Percentiles rank a stretch among this genome's conserved stretches.
phyloP scores from a whole-genome alignment of 2,113 vertebrate genomes.

The Carettochelys insculpta region DNA sequence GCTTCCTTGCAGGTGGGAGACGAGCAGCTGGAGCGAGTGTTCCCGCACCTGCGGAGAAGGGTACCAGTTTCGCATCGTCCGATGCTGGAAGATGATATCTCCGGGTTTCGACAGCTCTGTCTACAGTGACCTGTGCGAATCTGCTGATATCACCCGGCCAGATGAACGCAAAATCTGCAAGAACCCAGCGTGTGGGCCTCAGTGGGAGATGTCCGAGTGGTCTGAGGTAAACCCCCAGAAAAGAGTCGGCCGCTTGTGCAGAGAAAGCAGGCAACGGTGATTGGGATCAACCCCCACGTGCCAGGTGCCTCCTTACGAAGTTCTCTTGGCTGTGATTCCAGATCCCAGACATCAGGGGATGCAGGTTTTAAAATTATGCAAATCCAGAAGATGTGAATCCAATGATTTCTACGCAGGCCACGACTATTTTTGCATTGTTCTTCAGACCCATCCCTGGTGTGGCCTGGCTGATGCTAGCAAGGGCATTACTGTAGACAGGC shows the following conservation, averaged over 20 bases:
- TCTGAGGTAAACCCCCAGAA: conserved; percentile 82
- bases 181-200: conserved; percentile 92
- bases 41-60: conserved; percentile 96
- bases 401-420: rapidly evolving
- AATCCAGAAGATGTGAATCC: rapidly evolving
- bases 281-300: background rate
- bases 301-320: too few relatives aligned
- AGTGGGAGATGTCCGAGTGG: conserved; percentile 99
- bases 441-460: background rate
- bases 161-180: conserved; percentile 91
- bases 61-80: conserved; percentile 92
- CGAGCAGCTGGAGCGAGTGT: conserved; percentile 98
- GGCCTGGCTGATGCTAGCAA: background rate
- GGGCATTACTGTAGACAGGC: rapidly evolving
- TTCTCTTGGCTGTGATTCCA: background rate
- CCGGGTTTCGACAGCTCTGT: conserved; percentile 97
- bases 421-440: background rate
- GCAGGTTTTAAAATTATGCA: background rate
- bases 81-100: conserved; percentile 98
- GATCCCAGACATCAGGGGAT: background rate
- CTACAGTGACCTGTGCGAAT: conserved; percentile 93
- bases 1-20: conserved; percentile 87
- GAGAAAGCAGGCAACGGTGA: background rate
- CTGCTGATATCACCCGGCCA: conserved; percentile 87
- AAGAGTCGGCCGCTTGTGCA: background rate